Conservation (phyloP, 2,797 vertebrate species). For the Perodicticus potto region DNA sequence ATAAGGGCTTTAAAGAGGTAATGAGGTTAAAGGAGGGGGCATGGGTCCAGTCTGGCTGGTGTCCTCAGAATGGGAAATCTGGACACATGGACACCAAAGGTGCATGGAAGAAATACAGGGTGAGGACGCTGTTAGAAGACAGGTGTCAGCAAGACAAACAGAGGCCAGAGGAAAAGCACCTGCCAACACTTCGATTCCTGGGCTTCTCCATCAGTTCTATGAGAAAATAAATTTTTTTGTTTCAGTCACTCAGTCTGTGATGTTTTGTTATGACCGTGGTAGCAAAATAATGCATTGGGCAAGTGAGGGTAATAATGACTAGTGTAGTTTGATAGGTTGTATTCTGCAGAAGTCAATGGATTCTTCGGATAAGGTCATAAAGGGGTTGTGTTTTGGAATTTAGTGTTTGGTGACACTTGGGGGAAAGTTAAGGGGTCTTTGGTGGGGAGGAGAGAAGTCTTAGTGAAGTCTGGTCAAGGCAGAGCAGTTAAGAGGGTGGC, state of each 20-base stretch:
- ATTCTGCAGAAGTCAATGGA: rapidly evolving
- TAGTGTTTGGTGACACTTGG: background rate
- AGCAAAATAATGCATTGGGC: background rate
- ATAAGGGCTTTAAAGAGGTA: background rate
- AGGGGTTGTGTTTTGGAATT: rapidly evolving
- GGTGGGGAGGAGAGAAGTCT: background rate
- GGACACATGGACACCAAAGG: background rate
- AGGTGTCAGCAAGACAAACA: background rate
- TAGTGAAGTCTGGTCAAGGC: background rate
- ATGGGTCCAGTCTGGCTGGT: background rate
- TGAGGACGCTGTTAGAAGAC: background rate
- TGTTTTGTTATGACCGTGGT: background rate
- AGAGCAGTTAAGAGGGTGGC: background rate
- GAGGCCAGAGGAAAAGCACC: background rate
- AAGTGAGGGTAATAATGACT: background rate
- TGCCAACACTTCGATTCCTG: background rate
- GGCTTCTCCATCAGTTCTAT: background rate
- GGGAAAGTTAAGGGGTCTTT: background rate
- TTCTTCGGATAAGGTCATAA: background rate
- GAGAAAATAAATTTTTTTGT: background rate
- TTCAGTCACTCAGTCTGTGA: background rate
- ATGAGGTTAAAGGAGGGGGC: background rate
- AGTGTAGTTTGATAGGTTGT: background rate
- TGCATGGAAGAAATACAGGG: background rate
- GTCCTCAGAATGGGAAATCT: background rate